Conservation (phyloP, 2,113 vertebrate species). For the Fulmarus glacialis region DNA sequence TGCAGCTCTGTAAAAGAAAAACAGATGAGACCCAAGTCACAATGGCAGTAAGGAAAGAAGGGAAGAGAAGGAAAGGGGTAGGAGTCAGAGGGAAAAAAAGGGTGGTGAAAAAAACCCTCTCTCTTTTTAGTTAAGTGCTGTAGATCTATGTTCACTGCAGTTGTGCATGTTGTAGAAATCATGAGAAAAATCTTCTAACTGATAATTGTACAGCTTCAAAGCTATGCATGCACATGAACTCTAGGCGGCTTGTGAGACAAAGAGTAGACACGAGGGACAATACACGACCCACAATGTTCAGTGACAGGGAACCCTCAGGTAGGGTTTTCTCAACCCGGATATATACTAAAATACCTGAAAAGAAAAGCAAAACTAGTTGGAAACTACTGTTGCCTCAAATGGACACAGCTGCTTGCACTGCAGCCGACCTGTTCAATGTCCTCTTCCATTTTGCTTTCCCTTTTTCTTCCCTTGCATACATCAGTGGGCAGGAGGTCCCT, state of each 20-base stretch:
- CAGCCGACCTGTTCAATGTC: not conserved
- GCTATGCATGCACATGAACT: not conserved
- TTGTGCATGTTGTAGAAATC: not conserved
- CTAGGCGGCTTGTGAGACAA: not conserved
- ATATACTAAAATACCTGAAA: not conserved
- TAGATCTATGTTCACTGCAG: not conserved
- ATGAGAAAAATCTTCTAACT: not conserved
- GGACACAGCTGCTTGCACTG: not conserved
- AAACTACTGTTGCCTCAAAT: not conserved
- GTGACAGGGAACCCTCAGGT: not conserved
- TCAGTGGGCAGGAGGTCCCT: not conserved
- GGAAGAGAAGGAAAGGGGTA: not conserved
- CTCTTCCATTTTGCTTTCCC: not conserved
- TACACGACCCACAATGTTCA: not conserved
- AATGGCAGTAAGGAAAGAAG: not conserved
- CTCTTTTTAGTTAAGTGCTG: not conserved
- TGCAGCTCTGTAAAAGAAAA: not conserved
- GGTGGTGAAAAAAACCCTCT: not conserved
- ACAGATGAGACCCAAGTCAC: not conserved
- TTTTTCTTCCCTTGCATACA: not conserved
- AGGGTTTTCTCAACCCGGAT: not conserved
- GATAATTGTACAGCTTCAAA: not conserved
- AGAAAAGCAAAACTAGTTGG: not conserved
- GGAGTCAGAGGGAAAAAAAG: rapidly evolving
- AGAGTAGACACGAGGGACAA: not conserved